These are phyloP conservation scores for Tragopan temminckii DNA, from an alignment of 2,797 vertebrate species.

Conservation along the genomic window DNA sequence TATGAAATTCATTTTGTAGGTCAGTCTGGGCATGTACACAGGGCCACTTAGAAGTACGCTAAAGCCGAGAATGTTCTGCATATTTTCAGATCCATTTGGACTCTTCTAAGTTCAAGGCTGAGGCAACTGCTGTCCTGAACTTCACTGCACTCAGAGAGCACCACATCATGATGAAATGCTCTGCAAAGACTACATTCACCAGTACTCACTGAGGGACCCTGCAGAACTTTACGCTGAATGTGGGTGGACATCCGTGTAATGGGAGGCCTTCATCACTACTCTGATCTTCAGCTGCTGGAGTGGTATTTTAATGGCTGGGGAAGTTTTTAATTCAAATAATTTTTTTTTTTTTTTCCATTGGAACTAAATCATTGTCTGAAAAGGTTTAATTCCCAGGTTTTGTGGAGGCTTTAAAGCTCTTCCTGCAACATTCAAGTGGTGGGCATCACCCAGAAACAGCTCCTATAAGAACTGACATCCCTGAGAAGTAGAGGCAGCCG, in stretches of 20 bases:
- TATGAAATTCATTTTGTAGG: neutral
- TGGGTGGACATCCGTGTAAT: neutral
- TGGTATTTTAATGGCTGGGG: neutral
- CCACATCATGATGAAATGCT: neutral
- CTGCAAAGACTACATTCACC: neutral
- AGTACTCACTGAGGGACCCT: neutral
- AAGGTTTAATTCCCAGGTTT: neutral
- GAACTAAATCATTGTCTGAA: neutral
- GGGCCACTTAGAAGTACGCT: neutral
- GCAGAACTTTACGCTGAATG: neutral
- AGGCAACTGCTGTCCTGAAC: neutral
- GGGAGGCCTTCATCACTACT: neutral
- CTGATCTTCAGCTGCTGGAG: neutral
- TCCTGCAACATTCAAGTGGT: neutral
- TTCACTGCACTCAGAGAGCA: neutral
- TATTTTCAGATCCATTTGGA: neutral
- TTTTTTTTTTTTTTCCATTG: neutral
- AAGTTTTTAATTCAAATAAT: neutral
- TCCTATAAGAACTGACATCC: neutral
- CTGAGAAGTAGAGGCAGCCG: neutral
- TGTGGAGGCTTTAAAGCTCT: neutral
- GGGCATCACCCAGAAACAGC: neutral
- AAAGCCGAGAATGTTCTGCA: neutral
- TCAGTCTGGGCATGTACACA: neutral
- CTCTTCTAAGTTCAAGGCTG: neutral